A percentile compares a stretch with the other conserved stretches of the same genome.
Conservation (phyloP, 2,797 vertebrate genomes). For the Nannoperca australis region DNA sequence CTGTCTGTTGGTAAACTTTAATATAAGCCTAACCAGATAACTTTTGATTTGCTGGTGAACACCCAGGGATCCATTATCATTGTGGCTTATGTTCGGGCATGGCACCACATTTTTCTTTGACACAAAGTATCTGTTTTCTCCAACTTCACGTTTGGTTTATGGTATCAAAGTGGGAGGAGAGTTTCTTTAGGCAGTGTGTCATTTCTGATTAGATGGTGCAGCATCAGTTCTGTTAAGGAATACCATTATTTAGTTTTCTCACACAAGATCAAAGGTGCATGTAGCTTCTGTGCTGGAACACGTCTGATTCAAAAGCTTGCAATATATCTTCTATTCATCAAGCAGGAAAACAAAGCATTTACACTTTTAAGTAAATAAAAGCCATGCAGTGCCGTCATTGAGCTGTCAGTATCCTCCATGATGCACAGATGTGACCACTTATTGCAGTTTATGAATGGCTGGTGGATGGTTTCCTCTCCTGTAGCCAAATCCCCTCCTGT, state of each 20-base stretch:
- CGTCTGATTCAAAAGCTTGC: background rate
- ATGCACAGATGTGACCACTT: conserved; percentile 9
- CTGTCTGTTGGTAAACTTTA: background rate
- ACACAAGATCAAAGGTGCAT: conserved; percentile 4
- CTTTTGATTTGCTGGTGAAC: background rate
- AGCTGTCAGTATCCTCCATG: background rate
- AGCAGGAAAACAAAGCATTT: background rate
- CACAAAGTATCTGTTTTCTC: conserved; percentile 17
- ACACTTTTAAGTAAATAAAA: background rate
- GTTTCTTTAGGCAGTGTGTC: conserved; percentile 32
- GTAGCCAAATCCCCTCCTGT: conserved; percentile 6
- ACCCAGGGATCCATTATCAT: conserved; percentile 1
- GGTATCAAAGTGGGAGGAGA: conserved; percentile 36
- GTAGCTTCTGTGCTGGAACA: background rate
- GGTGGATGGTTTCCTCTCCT: background rate
- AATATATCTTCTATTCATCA: background rate
- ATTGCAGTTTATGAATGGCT: background rate
- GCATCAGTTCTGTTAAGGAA: conserved; percentile 11
- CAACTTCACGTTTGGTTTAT: conserved; percentile 15
- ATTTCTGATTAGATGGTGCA: conserved; percentile 28
- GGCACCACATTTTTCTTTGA: background rate
- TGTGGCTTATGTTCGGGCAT: background rate
- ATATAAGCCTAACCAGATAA: background rate
- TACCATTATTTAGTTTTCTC: background rate
- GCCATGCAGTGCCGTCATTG: background rate